A percentile compares a stretch with the other conserved stretches of the same genome.
Conservation (phyloP, 1,140 invertebrate species). For the Leptoteleia sp. region DNA sequence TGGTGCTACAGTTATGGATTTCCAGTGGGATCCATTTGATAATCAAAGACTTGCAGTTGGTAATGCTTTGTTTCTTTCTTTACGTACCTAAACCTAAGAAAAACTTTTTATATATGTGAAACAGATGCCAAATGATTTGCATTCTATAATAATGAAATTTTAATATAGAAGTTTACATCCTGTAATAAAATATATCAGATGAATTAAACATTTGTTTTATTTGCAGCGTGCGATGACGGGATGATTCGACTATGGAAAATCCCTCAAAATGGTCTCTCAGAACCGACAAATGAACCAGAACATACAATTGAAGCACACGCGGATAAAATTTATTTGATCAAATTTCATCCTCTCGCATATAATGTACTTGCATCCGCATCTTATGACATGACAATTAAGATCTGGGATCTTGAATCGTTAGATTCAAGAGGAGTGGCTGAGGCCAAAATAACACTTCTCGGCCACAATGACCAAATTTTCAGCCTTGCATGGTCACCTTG, state of each 20-base stretch:
- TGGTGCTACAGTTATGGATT: slow-evolving; percentile 93
- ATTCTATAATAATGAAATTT: too few species aligned
- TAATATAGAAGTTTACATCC: too few species aligned
- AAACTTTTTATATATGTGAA: too few species aligned
- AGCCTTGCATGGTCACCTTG: slow-evolving; percentile 95
- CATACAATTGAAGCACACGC: slow-evolving; percentile 86
- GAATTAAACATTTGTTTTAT: slow-evolving; percentile 2
- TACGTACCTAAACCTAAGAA: too few species aligned
- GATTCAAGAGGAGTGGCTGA: slow-evolving; percentile 76
- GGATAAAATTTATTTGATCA: slow-evolving; percentile 95
- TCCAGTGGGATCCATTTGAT: slow-evolving; percentile 96
- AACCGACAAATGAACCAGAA: slow-evolving; percentile 85
- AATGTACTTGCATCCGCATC: slow-evolving; percentile 92
- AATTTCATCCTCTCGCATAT: slow-evolving; percentile 93
- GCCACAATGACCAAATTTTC: slow-evolving; percentile 93
- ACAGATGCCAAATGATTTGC: too few species aligned
- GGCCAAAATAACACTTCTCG: slow-evolving; percentile 83
- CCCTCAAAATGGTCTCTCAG: slow-evolving; percentile 86
- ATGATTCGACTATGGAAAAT: slow-evolving; percentile 93
- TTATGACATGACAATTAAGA: slow-evolving; percentile 93
- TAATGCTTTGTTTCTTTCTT: slow-evolving; percentile 66
- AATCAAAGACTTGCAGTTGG: slow-evolving; percentile 89
- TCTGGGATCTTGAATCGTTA: slow-evolving; percentile 87
- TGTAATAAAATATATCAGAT: too few species aligned
- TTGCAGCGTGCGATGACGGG: slow-evolving; percentile 93